Percentiles rank a stretch among this genome's conserved stretches.
Conservation (phyloP, 2,888 invertebrate genomes). For the Chrysodeixis includens region DNA sequence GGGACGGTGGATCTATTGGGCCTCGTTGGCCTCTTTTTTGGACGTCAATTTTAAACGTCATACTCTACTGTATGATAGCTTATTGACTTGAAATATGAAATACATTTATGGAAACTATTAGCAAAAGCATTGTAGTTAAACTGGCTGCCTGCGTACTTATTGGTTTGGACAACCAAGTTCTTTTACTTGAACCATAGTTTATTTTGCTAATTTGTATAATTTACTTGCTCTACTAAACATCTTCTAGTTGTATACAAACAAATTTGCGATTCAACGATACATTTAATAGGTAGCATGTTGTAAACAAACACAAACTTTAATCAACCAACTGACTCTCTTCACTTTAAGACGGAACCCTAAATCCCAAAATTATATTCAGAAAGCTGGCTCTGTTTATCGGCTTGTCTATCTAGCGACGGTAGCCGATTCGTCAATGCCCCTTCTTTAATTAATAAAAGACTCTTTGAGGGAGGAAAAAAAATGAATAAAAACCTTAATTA, state of each 20-base stretch:
- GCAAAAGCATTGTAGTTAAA: no score
- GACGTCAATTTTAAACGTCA: background rate
- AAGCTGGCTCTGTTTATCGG: constrained; percentile 72
- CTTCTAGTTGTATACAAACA: no score
- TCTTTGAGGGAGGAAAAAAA: constrained; percentile 70
- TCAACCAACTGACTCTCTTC: constrained; percentile 22
- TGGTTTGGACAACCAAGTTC: no score
- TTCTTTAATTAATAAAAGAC: constrained; percentile 86
- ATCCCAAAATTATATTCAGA: constrained; percentile 56
- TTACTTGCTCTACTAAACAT: no score
- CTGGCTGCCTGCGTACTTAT: no score
- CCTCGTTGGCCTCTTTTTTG: background rate
- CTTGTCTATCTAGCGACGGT: constrained; percentile 83
- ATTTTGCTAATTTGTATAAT: no score
- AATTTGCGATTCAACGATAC: no score
- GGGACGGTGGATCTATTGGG: constrained; percentile 13
- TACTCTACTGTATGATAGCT: background rate
- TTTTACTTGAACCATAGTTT: no score
- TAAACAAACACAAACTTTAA: background rate
- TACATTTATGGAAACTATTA: no score
- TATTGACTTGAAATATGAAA: no score
- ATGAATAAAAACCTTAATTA: constrained; percentile 85
- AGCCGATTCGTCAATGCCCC: constrained; percentile 88
- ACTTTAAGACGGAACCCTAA: constrained; percentile 62
- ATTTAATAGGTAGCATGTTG: no score